Conservation (phyloP, 2,888 invertebrate genomes). For the Dicyrtomina minuta region DNA sequence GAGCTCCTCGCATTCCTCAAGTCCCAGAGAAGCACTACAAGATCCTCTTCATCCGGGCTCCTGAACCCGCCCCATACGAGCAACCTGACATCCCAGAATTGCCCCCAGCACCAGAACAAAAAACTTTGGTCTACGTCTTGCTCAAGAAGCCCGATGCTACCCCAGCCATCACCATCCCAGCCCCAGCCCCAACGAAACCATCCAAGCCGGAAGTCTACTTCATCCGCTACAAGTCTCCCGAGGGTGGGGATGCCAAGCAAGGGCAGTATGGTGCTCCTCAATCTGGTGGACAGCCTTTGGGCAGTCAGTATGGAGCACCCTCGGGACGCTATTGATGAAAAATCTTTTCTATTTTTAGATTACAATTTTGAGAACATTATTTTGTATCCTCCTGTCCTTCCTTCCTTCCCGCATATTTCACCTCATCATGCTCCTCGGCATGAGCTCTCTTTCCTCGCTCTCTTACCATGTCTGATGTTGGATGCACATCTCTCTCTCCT, state of each 20-base stretch:
- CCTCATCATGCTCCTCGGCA: neutral
- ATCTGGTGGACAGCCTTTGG: conserved; percentile 25
- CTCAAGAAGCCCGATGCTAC: conserved; percentile 84
- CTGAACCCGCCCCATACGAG: conserved; percentile 20
- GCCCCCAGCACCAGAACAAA: conserved; percentile 70
- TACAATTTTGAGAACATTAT: neutral
- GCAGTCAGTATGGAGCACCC: conserved; percentile 27
- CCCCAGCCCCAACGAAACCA: conserved; percentile 75
- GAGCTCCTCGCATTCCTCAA: conserved; percentile 40
- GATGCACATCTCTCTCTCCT: neutral
- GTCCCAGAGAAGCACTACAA: conserved; percentile 48
- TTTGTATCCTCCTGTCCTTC: neutral
- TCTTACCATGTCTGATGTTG: conserved; percentile 4
- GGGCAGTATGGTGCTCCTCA: conserved; percentile 26
- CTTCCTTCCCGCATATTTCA: neutral
- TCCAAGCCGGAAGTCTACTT: conserved; percentile 88
- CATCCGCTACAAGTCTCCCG: conserved; percentile 69
- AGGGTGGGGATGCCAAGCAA: neutral
- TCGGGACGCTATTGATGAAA: conserved; percentile 16
- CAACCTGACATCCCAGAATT: conserved; percentile 36
- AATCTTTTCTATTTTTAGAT: neutral
- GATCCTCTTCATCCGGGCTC: conserved; percentile 44
- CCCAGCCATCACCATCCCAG: conserved; percentile 74
- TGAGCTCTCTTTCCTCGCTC: neutral
- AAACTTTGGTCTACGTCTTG: conserved; percentile 83